Percentiles rank a stretch among this genome's conserved stretches.
Conservation (phyloP, 2,797 vertebrate species). For the Protosalanx chinensis region DNA sequence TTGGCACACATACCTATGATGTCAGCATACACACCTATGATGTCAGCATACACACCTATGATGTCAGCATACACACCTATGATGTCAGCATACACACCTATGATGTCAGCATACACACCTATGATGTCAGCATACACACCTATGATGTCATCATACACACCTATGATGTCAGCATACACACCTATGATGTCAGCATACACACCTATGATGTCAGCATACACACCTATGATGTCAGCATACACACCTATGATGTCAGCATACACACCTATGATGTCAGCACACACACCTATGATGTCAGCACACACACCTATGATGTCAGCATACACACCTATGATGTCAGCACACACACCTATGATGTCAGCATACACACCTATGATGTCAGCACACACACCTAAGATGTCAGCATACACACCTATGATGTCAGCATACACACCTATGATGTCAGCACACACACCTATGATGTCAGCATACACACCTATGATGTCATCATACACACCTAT, state of each 20-base stretch:
- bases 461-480: not conserved
- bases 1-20: conserved; percentile 2
- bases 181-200: conserved; percentile 12
- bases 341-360: conserved; percentile 83
- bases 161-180: not conserved
- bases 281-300: too few species aligned
- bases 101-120: conserved; percentile 57
- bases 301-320: conserved; percentile 7
- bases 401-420: conserved; percentile 79
- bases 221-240: not conserved
- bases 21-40: not conserved
- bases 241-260: not conserved
- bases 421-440: conserved; percentile 97
- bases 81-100: not conserved
- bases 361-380: conserved; percentile 74
- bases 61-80: conserved; percentile 86
- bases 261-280: conserved; percentile 90
- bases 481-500: conserved; percentile 70
- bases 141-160: conserved; percentile 8
- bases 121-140: conserved; percentile 90
- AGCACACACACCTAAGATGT: not conserved
- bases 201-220: conserved; percentile 95
- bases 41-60: conserved; percentile 72
- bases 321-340: not conserved
- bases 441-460: conserved; percentile 15